Percentiles rank a stretch among this genome's conserved stretches.
phyloP scores from a whole-genome alignment of 2,797 vertebrate species.

The Okamejei kenojei region DNA sequence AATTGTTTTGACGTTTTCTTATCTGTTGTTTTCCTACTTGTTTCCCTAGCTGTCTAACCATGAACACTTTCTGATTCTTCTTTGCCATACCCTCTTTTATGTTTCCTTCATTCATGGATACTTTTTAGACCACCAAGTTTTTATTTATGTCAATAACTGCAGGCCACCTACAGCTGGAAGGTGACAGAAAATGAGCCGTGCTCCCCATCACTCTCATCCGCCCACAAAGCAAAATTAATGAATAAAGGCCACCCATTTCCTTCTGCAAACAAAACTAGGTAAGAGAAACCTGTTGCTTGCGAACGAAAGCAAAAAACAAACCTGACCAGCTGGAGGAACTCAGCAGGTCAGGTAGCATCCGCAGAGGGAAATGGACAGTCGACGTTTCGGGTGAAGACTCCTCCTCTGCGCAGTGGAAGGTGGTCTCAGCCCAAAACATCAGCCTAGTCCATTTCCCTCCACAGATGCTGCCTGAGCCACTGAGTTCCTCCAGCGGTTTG shows the following conservation, averaged over 20 bases:
- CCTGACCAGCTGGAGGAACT: too few relatives aligned
- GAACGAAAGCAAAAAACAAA: not conserved
- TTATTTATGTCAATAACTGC: constrained; percentile 99
- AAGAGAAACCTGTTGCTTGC: not conserved
- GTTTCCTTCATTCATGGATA: constrained; percentile 72
- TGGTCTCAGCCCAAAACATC: too few relatives aligned
- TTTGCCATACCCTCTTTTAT: constrained; percentile 59
- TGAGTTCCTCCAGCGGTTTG: too few relatives aligned
- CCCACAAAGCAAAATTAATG: constrained; percentile 53
- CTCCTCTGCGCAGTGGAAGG: too few relatives aligned
- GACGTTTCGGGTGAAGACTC: too few relatives aligned
- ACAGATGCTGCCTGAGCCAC: too few relatives aligned
- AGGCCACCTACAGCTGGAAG: constrained; percentile 77
- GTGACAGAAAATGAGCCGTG: constrained; percentile 71
- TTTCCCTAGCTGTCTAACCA: constrained; percentile 67
- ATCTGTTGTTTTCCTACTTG: constrained; percentile 50
- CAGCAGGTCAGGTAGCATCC: too few relatives aligned
- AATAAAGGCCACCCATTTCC: constrained; percentile 57
- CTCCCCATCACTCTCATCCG: constrained; percentile 58
- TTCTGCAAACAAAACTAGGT: constrained; percentile 60
- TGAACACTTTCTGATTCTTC: constrained; percentile 77
- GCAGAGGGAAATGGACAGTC: too few relatives aligned
- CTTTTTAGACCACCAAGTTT: constrained; percentile 93
- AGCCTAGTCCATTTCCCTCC: too few relatives aligned
- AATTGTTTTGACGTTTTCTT: constrained; percentile 16